Evolutionary conservation across 2,888 invertebrate genomes (phyloP).

Genomic region (Euproctis similis): DNA sequence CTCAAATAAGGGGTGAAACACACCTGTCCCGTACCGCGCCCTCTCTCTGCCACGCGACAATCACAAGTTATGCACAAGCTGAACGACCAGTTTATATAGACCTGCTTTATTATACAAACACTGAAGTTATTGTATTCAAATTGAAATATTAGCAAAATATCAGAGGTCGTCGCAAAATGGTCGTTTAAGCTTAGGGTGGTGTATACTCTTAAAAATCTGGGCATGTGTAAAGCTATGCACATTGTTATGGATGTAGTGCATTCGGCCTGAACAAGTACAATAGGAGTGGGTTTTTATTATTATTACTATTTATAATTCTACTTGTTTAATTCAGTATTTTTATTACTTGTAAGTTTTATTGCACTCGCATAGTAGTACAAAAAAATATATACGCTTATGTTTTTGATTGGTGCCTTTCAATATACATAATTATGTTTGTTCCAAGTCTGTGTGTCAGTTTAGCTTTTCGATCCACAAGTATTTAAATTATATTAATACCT

Average conservation of each 20-base stretch:
- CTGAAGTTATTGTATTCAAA: too few species aligned
- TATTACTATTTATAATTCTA: conserved; percentile 40
- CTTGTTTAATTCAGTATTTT: too few species aligned
- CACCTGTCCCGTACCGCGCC: conserved; percentile 69
- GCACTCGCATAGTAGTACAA: too few species aligned
- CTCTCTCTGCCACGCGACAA: conserved; percentile 69
- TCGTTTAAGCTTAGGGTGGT: conserved; percentile 36
- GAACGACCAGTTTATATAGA: conserved; percentile 35
- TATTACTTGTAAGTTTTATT: too few species aligned
- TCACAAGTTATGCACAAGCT: conserved; percentile 48
- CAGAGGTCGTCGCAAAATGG: conserved; percentile 33
- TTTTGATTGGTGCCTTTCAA: too few species aligned
- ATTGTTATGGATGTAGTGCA: conserved; percentile 59
- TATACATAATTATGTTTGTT: too few species aligned
- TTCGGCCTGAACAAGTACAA: conserved; percentile 30
- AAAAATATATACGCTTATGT: too few species aligned
- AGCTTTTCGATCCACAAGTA: too few species aligned
- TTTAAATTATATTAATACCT: too few species aligned
- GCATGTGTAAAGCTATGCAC: conserved; percentile 55
- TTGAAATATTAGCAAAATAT: background rate
- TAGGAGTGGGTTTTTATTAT: conserved; percentile 39
- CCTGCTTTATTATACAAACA: too few species aligned
- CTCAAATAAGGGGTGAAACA: conserved; percentile 65
- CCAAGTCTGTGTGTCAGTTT: too few species aligned
- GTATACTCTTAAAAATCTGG: conserved; percentile 47